Percentiles rank a stretch among this genome's conserved stretches.
Evolutionary conservation across 2,113 vertebrate species (phyloP).

Genomic region (Pimephales promelas): DNA sequence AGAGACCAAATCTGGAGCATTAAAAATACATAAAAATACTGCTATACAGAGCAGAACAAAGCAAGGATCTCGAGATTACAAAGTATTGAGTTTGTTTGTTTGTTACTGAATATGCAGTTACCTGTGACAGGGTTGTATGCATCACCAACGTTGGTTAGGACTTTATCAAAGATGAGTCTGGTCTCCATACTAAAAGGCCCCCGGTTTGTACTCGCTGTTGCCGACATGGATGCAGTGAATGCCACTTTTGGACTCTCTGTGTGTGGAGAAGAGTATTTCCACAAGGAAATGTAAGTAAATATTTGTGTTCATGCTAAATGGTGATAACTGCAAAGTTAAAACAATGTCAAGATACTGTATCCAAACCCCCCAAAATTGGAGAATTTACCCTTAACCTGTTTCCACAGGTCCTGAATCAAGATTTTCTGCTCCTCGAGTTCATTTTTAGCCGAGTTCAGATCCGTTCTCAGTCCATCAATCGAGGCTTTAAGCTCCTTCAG

Average conservation of each 20-base stretch:
- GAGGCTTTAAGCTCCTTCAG: constrained; percentile 36
- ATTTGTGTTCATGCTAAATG: too few relatives aligned
- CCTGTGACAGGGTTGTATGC: constrained; percentile 58
- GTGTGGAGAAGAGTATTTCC: neutral
- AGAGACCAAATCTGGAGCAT: too few relatives aligned
- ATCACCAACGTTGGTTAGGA: constrained; percentile 58
- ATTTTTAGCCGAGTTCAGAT: constrained; percentile 28
- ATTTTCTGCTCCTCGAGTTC: constrained; percentile 42
- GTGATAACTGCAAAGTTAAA: too few relatives aligned
- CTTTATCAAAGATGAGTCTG: constrained; percentile 59
- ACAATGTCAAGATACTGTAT: too few relatives aligned
- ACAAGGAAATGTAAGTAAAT: too few relatives aligned
- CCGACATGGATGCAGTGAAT: constrained; percentile 48
- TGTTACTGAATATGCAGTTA: neutral
- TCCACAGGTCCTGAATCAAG: constrained; percentile 31
- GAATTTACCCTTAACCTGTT: constrained; percentile 29
- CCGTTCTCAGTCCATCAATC: neutral
- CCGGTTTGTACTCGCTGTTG: neutral
- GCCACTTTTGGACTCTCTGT: constrained; percentile 41
- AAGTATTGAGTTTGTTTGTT: neutral
- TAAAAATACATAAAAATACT: too few relatives aligned
- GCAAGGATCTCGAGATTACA: neutral
- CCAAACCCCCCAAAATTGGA: too few relatives aligned
- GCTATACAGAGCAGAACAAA: neutral
- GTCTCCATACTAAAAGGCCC: constrained; percentile 48